Evolutionary conservation across 2,113 vertebrate species (phyloP).

Genomic region (Pelvicachromis taeniatus): DNA sequence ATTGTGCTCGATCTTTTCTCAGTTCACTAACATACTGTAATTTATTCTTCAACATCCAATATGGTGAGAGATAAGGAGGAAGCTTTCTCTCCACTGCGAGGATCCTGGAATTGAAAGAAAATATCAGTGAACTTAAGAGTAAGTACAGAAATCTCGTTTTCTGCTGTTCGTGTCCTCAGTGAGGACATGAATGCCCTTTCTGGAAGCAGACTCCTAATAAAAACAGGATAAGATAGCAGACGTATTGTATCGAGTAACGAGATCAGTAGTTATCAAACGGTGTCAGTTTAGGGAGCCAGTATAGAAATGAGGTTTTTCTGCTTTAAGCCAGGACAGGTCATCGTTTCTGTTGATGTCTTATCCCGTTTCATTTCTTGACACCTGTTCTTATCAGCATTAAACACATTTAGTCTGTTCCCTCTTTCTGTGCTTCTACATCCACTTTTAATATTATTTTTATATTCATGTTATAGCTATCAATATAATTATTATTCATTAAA

Average conservation of each 20-base stretch:
- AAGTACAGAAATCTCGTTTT: background rate
- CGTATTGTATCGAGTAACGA: background rate
- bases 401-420: background rate
- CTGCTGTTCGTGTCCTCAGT: background rate
- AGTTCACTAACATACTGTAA: accelerated
- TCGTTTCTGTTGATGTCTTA: background rate
- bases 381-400: background rate
- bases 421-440: background rate
- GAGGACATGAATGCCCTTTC: background rate
- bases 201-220: background rate
- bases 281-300: background rate
- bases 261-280: background rate
- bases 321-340: background rate
- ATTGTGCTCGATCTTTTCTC: background rate
- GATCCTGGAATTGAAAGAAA: background rate
- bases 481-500: background rate
- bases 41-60: background rate
- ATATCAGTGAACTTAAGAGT: background rate
- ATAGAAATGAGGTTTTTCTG: background rate
- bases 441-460: background rate
- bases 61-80: background rate
- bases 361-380: background rate
- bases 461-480: background rate
- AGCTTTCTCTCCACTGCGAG: background rate
- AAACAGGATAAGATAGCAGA: background rate